Conservation (phyloP, 2,888 invertebrate species). For the Empis stercorea region DNA sequence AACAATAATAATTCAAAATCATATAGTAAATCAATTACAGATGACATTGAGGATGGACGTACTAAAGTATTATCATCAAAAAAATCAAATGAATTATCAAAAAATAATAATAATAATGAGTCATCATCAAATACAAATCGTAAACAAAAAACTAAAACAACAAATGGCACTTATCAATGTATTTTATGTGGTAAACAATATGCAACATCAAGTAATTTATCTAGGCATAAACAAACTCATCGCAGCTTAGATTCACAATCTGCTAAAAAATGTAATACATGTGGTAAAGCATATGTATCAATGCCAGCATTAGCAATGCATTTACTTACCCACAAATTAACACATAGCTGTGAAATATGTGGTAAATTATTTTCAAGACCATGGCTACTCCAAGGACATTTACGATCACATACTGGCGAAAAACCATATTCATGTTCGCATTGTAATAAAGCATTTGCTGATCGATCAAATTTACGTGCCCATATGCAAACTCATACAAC, state of each 20-base stretch:
- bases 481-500: constrained; percentile 92
- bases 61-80: constrained; percentile 24
- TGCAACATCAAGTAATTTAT: constrained; percentile 81
- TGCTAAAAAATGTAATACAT: constrained; percentile 89
- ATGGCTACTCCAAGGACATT: constrained; percentile 81
- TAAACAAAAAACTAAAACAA: constrained; percentile 4
- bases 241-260: constrained; percentile 87
- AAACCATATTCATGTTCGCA: constrained; percentile 89
- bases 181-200: constrained; percentile 82
- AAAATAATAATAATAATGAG: constrained; percentile 6
- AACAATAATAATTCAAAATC: constrained; percentile 5
- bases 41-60: constrained; percentile 38
- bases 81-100: constrained; percentile 26
- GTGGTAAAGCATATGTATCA: constrained; percentile 92
- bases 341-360: constrained; percentile 84
- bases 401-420: constrained; percentile 84
- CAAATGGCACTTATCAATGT: constrained; percentile 51
- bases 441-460: constrained; percentile 90
- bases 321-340: constrained; percentile 80
- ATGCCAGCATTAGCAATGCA: constrained; percentile 97
- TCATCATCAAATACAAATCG: neutral
- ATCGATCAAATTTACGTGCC: constrained; percentile 82
- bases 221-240: constrained; percentile 84
- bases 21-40: neutral
- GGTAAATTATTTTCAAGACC: constrained; percentile 91